Conservation (phyloP, 2,113 vertebrate species). For the Lamprologus speciosus region DNA sequence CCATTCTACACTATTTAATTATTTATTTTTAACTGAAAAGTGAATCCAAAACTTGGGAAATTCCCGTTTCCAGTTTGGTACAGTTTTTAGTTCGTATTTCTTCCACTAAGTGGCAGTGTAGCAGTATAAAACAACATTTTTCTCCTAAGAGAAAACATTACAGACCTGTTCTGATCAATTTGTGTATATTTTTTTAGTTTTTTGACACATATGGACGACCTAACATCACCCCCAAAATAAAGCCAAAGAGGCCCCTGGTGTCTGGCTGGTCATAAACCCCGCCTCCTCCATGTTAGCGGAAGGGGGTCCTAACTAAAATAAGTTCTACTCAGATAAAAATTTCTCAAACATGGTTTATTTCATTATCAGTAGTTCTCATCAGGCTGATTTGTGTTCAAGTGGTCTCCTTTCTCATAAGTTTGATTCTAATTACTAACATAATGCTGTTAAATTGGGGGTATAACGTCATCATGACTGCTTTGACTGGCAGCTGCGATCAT, state of each 20-base stretch:
- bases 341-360: not conserved
- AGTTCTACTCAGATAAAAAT: not conserved
- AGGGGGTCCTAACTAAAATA: not conserved
- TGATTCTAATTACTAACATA: not conserved
- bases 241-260: not conserved
- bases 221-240: not conserved
- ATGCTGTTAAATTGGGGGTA: not conserved
- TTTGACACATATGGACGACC: not conserved
- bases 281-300: not conserved
- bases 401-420: not conserved
- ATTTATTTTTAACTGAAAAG: not conserved
- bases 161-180: not conserved
- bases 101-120: slow-evolving; percentile 22
- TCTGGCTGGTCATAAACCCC: not conserved
- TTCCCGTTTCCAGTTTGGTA: not conserved
- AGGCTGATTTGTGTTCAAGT: not conserved
- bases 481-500: not conserved
- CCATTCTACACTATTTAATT: not conserved
- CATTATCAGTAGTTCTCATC: not conserved
- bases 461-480: fast-evolving
- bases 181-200: not conserved
- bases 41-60: not conserved
- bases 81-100: not conserved
- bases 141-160: too few relatives aligned
- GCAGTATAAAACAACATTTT: not conserved